A percentile compares a stretch with the other conserved stretches of the same genome.
These are phyloP conservation scores for Drosophila orena DNA, from an alignment of 1,140 invertebrate species.

Conservation along the genomic window DNA sequence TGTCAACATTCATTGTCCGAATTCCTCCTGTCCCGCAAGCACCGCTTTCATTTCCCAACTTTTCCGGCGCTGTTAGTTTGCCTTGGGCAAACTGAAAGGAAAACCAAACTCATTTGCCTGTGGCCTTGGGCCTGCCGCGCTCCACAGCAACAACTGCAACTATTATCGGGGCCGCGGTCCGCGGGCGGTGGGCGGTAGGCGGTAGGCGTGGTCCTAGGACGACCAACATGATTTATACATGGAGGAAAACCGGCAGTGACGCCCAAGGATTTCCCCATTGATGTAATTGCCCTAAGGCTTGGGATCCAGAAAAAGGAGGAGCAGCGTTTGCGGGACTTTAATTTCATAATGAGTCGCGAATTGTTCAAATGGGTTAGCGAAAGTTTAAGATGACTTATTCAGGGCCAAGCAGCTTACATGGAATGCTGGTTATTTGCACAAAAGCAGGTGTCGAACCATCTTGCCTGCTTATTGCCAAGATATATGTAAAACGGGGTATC, in stretches of 20 bases:
- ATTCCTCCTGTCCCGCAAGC: background rate
- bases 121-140: conserved; percentile 39
- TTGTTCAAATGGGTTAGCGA: background rate
- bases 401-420: conserved; percentile 32
- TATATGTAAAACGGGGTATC: conserved; percentile 57
- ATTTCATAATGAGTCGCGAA: conserved; percentile 35
- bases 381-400: conserved; percentile 40
- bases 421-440: conserved; percentile 50
- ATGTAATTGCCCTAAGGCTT: conserved; percentile 49
- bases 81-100: conserved; percentile 35
- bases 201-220: conserved; percentile 33
- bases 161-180: conserved; percentile 31
- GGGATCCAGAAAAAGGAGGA: background rate
- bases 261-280: conserved; percentile 26
- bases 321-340: conserved; percentile 35
- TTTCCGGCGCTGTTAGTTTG: conserved; percentile 21
- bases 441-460: conserved; percentile 33
- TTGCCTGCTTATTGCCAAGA: conserved; percentile 74
- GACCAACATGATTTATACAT: conserved; percentile 39
- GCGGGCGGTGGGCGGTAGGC: conserved; percentile 8
- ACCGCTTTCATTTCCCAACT: conserved; percentile 11
- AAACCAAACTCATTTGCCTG: conserved; percentile 66
- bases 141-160: conserved; percentile 34
- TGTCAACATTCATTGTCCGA: conserved; percentile 1
- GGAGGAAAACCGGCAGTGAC: conserved; percentile 16